phyloP scores from a whole-genome alignment of 2,888 invertebrate genomes.

The Drosophila conformis region DNA sequence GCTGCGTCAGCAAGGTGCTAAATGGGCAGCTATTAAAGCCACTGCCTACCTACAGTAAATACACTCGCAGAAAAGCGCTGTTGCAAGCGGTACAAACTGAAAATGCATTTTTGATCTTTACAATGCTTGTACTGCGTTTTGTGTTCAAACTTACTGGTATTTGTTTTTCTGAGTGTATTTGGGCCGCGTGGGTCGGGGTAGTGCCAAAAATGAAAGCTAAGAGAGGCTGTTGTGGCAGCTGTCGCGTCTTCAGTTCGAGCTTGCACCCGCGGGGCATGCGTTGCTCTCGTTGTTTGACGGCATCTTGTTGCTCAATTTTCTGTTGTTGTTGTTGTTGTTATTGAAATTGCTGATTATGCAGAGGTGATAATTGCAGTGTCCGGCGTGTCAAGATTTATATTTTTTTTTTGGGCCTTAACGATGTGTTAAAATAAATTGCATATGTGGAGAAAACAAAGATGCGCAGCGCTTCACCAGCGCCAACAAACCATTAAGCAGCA shows the following conservation, averaged over 20 bases:
- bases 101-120: background rate
- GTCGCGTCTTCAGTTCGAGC: conserved; percentile 39
- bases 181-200: conserved; percentile 73
- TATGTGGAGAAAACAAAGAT: conserved; percentile 49
- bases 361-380: conserved; percentile 84
- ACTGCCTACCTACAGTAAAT: conserved; percentile 14
- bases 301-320: conserved; percentile 52
- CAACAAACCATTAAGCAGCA: conserved; percentile 3
- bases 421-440: conserved; percentile 84
- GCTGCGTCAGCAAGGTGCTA: conserved; percentile 84
- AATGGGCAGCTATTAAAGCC: conserved; percentile 79
- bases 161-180: background rate
- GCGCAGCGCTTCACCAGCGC: conserved; percentile 5
- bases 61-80: conserved; percentile 2
- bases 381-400: conserved; percentile 82
- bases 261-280: conserved; percentile 68
- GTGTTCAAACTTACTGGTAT: background rate
- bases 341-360: conserved; percentile 70
- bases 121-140: background rate
- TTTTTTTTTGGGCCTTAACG: conserved; percentile 79
- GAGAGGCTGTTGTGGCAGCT: conserved; percentile 58
- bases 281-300: conserved; percentile 74
- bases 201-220: conserved; percentile 73
- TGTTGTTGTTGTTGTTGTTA: conserved; percentile 16
- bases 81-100: background rate